Conservation (phyloP, 2,797 vertebrate genomes). For the Vireo griseus region DNA sequence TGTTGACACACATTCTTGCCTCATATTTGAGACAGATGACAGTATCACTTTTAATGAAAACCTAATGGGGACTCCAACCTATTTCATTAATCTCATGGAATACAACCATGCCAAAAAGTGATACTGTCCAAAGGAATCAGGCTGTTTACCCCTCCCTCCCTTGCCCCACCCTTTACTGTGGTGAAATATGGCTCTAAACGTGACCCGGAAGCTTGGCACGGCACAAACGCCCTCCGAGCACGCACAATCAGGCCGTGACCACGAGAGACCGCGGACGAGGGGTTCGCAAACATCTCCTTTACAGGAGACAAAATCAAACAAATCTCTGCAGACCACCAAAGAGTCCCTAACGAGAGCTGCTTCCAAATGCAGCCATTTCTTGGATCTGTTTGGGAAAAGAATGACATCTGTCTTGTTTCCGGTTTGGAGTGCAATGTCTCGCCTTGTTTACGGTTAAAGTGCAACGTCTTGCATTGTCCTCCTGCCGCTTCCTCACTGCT, state of each 20-base stretch:
- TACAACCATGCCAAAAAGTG: constrained; percentile 47
- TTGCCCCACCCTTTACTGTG: constrained; percentile 63
- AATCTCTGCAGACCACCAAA: not conserved
- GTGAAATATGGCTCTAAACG: constrained; percentile 67
- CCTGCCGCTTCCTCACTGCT: not conserved
- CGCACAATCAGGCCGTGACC: not conserved
- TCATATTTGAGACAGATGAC: constrained; percentile 60
- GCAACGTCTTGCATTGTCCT: not conserved
- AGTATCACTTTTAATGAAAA: constrained; percentile 69
- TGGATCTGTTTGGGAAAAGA: not conserved
- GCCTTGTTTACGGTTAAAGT: not conserved
- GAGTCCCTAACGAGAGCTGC: not conserved
- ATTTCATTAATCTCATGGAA: not conserved
- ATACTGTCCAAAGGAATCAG: constrained; percentile 67
- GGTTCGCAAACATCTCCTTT: not conserved
- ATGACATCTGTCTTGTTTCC: not conserved
- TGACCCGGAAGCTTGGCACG: not conserved
- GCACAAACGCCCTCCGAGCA: not conserved
- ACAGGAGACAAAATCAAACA: not conserved
- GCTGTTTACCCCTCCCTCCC: constrained; percentile 13
- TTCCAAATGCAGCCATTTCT: not conserved
- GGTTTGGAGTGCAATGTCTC: not conserved
- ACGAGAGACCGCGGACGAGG: not conserved
- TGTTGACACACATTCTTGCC: constrained; percentile 65
- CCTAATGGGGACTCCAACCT: not conserved